Percentiles rank a stretch among this genome's conserved stretches.
phyloP scores from a whole-genome alignment of 2,113 vertebrate species.

The Rhadina sibilatrix region DNA sequence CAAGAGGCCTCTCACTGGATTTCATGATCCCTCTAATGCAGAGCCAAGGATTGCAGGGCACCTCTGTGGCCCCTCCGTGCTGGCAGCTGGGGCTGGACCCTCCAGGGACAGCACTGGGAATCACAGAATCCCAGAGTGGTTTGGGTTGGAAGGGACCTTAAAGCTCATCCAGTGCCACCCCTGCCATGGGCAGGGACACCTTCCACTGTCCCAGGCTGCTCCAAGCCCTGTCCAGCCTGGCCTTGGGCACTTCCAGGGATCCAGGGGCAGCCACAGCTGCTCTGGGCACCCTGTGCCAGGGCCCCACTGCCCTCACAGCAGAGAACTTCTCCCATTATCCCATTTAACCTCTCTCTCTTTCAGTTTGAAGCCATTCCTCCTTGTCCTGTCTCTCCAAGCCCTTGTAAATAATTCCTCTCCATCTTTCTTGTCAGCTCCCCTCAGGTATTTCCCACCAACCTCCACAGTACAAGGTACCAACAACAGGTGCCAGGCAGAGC shows the following conservation, averaged over 20 bases:
- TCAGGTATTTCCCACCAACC: not conserved
- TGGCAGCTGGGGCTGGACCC: not conserved
- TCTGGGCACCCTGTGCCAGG: not conserved
- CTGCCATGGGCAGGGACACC: not conserved
- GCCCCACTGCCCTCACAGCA: rapidly evolving
- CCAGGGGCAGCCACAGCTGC: not conserved
- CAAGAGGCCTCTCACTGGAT: not conserved
- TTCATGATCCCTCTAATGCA: rapidly evolving
- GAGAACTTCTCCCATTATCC: not conserved
- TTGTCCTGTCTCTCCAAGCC: not conserved
- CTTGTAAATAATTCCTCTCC: not conserved
- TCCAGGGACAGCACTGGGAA: not conserved
- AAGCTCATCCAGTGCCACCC: rapidly evolving
- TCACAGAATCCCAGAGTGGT: not conserved
- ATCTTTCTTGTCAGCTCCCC: not conserved
- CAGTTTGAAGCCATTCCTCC: not conserved
- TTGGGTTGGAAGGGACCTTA: not conserved
- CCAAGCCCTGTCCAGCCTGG: rapidly evolving
- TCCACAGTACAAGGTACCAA: rapidly evolving
- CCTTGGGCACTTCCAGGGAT: not conserved
- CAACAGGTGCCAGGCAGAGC: not conserved
- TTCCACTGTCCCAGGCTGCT: rapidly evolving
- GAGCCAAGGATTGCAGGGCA: not conserved
- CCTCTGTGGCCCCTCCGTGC: not conserved
- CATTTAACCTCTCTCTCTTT: rapidly evolving